A percentile compares a stretch with the other conserved stretches of the same genome.
These are phyloP conservation scores for Caligus rogercresseyi DNA, from an alignment of 1,140 invertebrate genomes.

Conservation along the genomic window DNA sequence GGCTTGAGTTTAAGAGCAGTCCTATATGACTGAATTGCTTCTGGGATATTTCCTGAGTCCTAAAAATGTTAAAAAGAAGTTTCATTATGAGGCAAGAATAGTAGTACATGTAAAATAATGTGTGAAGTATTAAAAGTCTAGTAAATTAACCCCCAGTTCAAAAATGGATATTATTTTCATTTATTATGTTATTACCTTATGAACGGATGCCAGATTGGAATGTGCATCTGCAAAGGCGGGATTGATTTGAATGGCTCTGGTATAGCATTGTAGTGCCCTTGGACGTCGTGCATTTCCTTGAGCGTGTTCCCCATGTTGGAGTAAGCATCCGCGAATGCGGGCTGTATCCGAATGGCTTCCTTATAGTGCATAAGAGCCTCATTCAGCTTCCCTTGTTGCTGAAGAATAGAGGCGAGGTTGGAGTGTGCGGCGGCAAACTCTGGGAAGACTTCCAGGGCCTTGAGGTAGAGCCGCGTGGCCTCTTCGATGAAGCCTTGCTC, in stretches of 20 bases:
- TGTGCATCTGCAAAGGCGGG: constrained; percentile 96
- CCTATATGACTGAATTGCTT: constrained; percentile 88
- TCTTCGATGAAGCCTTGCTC: constrained; percentile 82
- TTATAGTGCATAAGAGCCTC: constrained; percentile 97
- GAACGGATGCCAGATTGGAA: constrained; percentile 94
- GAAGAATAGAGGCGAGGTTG: constrained; percentile 91
- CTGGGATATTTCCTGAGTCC: constrained; percentile 93
- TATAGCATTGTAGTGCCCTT: constrained; percentile 88
- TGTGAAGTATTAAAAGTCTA: too few species aligned
- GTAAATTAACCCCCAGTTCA: too few species aligned
- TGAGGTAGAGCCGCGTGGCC: constrained; percentile 80
- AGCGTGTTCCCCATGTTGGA: constrained; percentile 99
- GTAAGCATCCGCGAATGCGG: constrained; percentile 88
- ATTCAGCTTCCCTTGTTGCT: constrained; percentile 86
- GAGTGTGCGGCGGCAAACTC: constrained; percentile 98
- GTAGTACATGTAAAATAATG: too few species aligned
- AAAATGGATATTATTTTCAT: too few species aligned
- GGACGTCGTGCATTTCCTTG: constrained; percentile 95
- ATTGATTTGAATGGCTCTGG: constrained; percentile 93
- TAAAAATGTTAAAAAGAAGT: constrained; percentile 25
- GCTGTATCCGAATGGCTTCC: constrained; percentile 85
- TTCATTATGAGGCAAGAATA: too few species aligned
- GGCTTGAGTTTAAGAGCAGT: constrained; percentile 87
- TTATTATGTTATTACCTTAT: too few species aligned
- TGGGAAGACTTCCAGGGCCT: constrained; percentile 72